These are phyloP conservation scores for Hartigia nigra DNA, from an alignment of 2,888 invertebrate genomes.

Conservation along the genomic window DNA sequence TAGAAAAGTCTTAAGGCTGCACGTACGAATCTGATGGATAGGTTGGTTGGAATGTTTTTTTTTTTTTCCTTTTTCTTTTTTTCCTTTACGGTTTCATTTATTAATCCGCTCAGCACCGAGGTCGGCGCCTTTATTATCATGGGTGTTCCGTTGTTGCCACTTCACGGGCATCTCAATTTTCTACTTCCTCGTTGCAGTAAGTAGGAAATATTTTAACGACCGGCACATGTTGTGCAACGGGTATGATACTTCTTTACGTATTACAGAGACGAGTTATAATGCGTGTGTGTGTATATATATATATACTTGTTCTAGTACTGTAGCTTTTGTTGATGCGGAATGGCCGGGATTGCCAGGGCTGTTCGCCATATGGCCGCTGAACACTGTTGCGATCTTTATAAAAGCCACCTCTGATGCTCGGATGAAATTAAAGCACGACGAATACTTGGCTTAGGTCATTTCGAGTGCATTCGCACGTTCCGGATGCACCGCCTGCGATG, in stretches of 20 bases:
- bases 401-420: background rate
- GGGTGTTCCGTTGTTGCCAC: background rate
- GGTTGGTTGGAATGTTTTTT: slow-evolving; percentile 3
- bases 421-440: background rate
- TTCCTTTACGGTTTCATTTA: background rate
- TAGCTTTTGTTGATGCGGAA: background rate
- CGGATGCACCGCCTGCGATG: background rate
- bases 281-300: too few relatives aligned
- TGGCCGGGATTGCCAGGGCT: background rate
- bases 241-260: background rate
- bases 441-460: background rate
- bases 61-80: background rate
- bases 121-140: background rate
- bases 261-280: background rate
- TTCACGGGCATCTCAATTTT: background rate
- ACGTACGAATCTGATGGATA: background rate
- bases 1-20: slow-evolving; percentile 14
- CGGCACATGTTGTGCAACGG: slow-evolving; percentile 7
- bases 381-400: background rate
- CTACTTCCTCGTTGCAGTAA: slow-evolving; percentile 10
- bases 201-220: slow-evolving; percentile 1
- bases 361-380: background rate
- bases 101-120: background rate
- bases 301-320: too few relatives aligned
- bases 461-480: background rate